Conservation (phyloP, 1,140 invertebrate genomes). For the Procambarus clarkii region DNA sequence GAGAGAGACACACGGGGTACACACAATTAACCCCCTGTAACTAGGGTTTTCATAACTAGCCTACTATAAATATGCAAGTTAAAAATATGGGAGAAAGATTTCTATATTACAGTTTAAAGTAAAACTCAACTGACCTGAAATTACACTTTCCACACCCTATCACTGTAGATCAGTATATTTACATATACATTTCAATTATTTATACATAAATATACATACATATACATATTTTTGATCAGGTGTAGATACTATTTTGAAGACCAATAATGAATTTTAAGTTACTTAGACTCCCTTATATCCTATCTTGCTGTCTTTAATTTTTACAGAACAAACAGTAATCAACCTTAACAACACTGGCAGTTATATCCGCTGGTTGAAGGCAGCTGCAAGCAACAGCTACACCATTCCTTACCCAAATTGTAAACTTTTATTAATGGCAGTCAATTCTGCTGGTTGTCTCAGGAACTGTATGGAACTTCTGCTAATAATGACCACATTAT, state of each 20-base stretch:
- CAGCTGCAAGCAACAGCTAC: conserved; percentile 34
- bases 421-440: conserved; percentile 48
- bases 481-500: background rate
- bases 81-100: conserved; percentile 15
- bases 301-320: conserved; percentile 25
- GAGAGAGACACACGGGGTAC: too few relatives aligned
- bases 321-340: conserved; percentile 24
- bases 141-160: background rate
- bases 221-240: conserved; percentile 31
- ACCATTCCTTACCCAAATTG: conserved; percentile 54
- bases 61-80: background rate
- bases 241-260: conserved; percentile 30
- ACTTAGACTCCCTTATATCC: conserved; percentile 28
- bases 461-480: conserved; percentile 5
- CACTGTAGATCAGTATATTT: background rate
- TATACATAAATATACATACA: conserved; percentile 37
- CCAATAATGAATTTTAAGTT: conserved; percentile 11
- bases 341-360: conserved; percentile 43
- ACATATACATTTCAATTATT: conserved; percentile 14
- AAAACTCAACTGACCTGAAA: background rate
- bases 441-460: conserved; percentile 47
- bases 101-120: background rate
- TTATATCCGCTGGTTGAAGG: conserved; percentile 48
- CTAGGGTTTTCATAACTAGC: background rate
- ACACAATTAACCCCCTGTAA: background rate